Conservation (phyloP, 2,797 vertebrate species). For the Scleropages formosus region DNA sequence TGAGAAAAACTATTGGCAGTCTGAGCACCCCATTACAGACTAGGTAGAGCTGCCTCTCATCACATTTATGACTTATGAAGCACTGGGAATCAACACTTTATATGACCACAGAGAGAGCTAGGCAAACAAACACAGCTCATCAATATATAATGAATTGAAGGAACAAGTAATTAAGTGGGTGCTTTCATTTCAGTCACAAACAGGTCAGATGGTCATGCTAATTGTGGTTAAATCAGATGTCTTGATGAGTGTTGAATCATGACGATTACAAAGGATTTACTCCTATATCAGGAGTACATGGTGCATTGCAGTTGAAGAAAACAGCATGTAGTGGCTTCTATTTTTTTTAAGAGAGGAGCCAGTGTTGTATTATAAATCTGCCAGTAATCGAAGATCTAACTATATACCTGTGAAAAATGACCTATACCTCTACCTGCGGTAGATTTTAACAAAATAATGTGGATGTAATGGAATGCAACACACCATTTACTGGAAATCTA, state of each 20-base stretch:
- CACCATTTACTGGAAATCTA: too few relatives aligned
- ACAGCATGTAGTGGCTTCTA: too few relatives aligned
- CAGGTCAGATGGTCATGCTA: slow-evolving; percentile 53
- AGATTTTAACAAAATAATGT: too few relatives aligned
- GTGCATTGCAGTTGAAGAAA: too few relatives aligned
- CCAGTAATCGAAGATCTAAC: too few relatives aligned
- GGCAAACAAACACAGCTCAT: slow-evolving; percentile 41
- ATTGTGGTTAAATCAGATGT: slow-evolving; percentile 46
- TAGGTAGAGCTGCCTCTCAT: slow-evolving; percentile 11
- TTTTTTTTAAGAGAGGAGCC: too few relatives aligned
- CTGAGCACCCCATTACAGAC: slow-evolving; percentile 43
- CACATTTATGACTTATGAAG: slow-evolving; percentile 13
- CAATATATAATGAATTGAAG: slow-evolving; percentile 47
- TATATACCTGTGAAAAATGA: too few relatives aligned
- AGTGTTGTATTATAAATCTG: too few relatives aligned
- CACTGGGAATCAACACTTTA: slow-evolving; percentile 25
- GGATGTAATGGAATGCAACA: too few relatives aligned
- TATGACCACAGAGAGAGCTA: slow-evolving; percentile 31
- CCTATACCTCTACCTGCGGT: too few relatives aligned
- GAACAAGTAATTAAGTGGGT: slow-evolving; percentile 41
- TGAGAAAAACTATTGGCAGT: slow-evolving; percentile 56
- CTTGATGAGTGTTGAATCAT: slow-evolving; percentile 29
- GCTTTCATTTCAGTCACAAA: slow-evolving; percentile 43
- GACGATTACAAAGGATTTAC: slow-evolving; percentile 37
- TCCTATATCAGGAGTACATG: too few relatives aligned